phyloP scores from a whole-genome alignment of 2,113 vertebrate genomes.

The Heterotis niloticus region DNA sequence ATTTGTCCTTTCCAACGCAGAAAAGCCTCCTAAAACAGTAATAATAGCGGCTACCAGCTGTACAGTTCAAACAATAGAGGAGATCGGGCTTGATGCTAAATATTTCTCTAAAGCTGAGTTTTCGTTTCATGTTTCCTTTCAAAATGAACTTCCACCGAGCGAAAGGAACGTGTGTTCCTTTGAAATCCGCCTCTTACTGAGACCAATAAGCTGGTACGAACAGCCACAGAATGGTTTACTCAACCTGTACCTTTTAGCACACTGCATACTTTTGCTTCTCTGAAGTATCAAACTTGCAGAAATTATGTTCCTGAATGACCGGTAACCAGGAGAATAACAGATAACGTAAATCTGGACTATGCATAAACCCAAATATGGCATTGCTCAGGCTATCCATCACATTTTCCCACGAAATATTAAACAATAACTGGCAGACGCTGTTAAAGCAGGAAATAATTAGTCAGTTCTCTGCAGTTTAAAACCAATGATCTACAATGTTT shows the following conservation, averaged over 20 bases:
- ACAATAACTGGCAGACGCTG: neutral
- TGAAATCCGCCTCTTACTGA: neutral
- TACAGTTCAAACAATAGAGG: neutral
- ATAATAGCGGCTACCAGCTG: neutral
- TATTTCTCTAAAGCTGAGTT: conserved; percentile 3
- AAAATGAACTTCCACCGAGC: conserved; percentile 2
- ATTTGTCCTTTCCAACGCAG: conserved; percentile 1
- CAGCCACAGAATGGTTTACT: neutral
- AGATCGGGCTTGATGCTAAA: conserved; percentile 1
- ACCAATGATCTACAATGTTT: conserved; percentile 18
- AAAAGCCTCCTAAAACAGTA: conserved; percentile 19
- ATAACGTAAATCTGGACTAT: no score
- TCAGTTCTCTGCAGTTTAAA: neutral
- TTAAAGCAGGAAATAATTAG: conserved; percentile 21
- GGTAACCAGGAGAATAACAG: neutral
- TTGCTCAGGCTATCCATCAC: neutral
- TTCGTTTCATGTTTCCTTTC: neutral
- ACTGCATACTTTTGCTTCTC: neutral
- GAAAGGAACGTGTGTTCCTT: neutral
- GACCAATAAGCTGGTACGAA: conserved; percentile 1
- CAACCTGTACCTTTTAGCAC: neutral
- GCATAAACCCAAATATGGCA: neutral
- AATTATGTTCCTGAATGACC: neutral
- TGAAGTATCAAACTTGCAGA: neutral
- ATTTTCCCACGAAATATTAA: neutral